Conservation (phyloP, 2,888 invertebrate species). For the Chloroclystis v-ata region DNA sequence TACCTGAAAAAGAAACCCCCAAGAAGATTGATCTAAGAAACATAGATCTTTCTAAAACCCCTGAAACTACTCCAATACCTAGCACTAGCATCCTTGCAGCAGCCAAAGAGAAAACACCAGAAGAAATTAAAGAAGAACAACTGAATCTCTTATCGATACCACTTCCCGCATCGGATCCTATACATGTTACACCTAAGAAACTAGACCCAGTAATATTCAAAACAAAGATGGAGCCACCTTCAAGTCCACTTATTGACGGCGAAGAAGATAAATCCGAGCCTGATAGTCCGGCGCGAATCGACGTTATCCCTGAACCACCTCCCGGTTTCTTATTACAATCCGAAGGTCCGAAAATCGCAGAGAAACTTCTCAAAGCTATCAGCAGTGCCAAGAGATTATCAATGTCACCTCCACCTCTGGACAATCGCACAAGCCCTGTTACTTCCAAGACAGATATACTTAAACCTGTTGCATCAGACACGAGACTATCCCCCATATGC, state of each 20-base stretch:
- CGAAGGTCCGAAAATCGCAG: slow-evolving; percentile 79
- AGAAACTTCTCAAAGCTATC: slow-evolving; percentile 79
- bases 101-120: slow-evolving; percentile 19
- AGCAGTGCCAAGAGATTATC: slow-evolving; percentile 76
- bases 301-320: slow-evolving; percentile 71
- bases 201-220: slow-evolving; percentile 43
- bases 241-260: slow-evolving; percentile 66
- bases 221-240: slow-evolving; percentile 52
- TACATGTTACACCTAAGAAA: slow-evolving; percentile 44
- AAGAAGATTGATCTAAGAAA: slow-evolving; percentile 25
- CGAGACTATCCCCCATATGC: slow-evolving; percentile 40
- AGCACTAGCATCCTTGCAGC: slow-evolving; percentile 18
- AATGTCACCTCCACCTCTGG: slow-evolving; percentile 66
- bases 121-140: slow-evolving; percentile 31
- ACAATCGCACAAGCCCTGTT: slow-evolving; percentile 41
- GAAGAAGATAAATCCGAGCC: slow-evolving; percentile 74
- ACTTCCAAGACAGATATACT: slow-evolving; percentile 54
- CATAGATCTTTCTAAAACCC: slow-evolving; percentile 19
- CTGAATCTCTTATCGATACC: slow-evolving; percentile 41
- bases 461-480: slow-evolving; percentile 42
- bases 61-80: slow-evolving; percentile 15
- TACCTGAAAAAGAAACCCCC: slow-evolving; percentile 22
- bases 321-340: slow-evolving; percentile 68
- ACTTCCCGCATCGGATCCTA: slow-evolving; percentile 37
- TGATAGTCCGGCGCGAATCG: slow-evolving; percentile 69